Evolutionary conservation across 2,113 vertebrate genomes (phyloP).

Genomic region (Leptocoma aspasia): DNA sequence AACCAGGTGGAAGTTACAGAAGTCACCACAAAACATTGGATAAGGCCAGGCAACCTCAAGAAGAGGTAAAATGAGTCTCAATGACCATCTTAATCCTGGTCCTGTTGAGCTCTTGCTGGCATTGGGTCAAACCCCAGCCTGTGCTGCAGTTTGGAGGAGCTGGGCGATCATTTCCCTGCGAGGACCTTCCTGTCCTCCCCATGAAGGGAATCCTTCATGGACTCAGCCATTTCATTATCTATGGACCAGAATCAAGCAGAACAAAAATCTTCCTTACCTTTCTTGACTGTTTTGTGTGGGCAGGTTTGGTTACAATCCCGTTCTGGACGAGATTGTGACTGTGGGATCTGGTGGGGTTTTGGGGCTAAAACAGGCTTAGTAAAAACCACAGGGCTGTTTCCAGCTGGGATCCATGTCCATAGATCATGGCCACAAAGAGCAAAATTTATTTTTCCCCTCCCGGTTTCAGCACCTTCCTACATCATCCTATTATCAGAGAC

Average conservation of each 20-base stretch:
- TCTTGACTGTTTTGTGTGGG: background rate
- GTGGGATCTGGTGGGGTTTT: background rate
- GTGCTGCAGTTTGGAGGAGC: background rate
- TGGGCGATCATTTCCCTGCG: background rate
- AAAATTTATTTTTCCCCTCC: background rate
- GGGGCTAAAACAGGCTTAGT: background rate
- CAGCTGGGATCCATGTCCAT: background rate
- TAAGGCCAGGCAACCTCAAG: background rate
- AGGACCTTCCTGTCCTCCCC: background rate
- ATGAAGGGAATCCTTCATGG: background rate
- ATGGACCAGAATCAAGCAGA: background rate
- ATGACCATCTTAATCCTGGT: background rate
- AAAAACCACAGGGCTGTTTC: background rate
- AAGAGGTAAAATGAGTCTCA: background rate
- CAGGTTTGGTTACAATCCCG: background rate
- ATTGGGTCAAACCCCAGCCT: background rate
- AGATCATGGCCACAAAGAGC: background rate
- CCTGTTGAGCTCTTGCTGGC: accelerated
- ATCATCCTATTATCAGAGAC: background rate
- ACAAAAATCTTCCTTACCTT: background rate
- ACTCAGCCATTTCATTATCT: background rate
- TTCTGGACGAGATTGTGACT: background rate
- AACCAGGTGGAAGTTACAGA: background rate
- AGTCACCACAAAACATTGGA: background rate
- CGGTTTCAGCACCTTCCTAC: background rate